These are phyloP conservation scores for Eupithecia pulchellata DNA, from an alignment of 2,888 invertebrate species.

Conservation along the genomic window DNA sequence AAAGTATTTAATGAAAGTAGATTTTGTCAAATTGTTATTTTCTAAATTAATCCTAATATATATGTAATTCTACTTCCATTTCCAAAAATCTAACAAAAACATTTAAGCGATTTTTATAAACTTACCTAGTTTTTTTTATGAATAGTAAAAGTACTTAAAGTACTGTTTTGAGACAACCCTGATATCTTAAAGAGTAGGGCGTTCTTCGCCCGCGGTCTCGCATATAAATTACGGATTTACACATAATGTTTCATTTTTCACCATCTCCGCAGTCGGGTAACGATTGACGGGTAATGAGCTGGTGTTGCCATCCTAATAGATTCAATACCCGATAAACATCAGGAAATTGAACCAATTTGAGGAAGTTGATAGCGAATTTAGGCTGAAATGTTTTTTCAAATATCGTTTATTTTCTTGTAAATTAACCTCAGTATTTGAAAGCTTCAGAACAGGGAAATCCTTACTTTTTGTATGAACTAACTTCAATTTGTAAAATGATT, in stretches of 20 bases:
- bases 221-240: slow-evolving; percentile 85
- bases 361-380: slow-evolving; percentile 7
- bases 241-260: slow-evolving; percentile 84
- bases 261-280: slow-evolving; percentile 48
- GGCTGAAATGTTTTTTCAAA: neutral
- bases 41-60: neutral
- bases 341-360: slow-evolving; percentile 17
- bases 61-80: neutral
- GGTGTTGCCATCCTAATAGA: slow-evolving; percentile 31
- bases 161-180: slow-evolving; percentile 60
- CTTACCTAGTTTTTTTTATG: no score
- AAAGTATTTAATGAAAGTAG: neutral
- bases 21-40: neutral
- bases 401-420: neutral
- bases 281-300: slow-evolving; percentile 37
- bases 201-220: slow-evolving; percentile 68
- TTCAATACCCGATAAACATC: slow-evolving; percentile 31
- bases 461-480: no score
- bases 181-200: slow-evolving; percentile 41
- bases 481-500: no score
- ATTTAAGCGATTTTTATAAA: no score
- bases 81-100: neutral
- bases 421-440: neutral
- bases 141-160: no score
- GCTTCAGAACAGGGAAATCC: neutral